Evolutionary conservation across 1,140 invertebrate species (phyloP).

Genomic region (Leptinotarsa texana): DNA sequence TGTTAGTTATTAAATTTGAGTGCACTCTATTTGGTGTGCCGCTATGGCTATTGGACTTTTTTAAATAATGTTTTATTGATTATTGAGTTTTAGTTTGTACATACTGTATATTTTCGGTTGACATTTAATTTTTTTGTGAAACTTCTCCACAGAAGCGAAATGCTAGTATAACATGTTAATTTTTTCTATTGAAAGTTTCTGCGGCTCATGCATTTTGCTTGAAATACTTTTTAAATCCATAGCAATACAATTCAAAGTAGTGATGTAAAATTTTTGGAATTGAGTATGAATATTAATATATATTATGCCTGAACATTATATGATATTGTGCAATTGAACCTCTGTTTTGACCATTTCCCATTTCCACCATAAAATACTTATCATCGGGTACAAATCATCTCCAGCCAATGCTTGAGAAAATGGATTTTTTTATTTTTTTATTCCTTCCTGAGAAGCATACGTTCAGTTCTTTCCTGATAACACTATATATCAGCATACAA

Average conservation of each 20-base stretch:
- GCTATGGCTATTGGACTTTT: constrained; percentile 15
- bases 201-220: constrained; percentile 11
- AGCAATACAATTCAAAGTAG: constrained; percentile 27
- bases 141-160: constrained; percentile 17
- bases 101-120: constrained; percentile 28
- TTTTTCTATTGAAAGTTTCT: constrained; percentile 8
- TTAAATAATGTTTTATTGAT: constrained; percentile 24
- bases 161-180: constrained; percentile 12
- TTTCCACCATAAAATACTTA: too few relatives aligned
- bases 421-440: too few relatives aligned
- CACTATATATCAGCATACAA: too few relatives aligned
- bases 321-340: constrained; percentile 20
- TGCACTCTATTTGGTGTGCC: neutral
- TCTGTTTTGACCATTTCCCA: constrained; percentile 12
- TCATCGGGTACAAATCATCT: too few relatives aligned
- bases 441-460: too few relatives aligned
- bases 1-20: constrained; percentile 10
- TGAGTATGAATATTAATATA: constrained; percentile 29
- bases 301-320: constrained; percentile 24
- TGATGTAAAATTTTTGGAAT: constrained; percentile 26
- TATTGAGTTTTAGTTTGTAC: constrained; percentile 28
- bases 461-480: too few relatives aligned
- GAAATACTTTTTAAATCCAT: constrained; percentile 19
- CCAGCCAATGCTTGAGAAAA: too few relatives aligned
- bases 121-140: constrained; percentile 18